Conservation (phyloP, 2,888 invertebrate genomes). For the Sericinus montela region DNA sequence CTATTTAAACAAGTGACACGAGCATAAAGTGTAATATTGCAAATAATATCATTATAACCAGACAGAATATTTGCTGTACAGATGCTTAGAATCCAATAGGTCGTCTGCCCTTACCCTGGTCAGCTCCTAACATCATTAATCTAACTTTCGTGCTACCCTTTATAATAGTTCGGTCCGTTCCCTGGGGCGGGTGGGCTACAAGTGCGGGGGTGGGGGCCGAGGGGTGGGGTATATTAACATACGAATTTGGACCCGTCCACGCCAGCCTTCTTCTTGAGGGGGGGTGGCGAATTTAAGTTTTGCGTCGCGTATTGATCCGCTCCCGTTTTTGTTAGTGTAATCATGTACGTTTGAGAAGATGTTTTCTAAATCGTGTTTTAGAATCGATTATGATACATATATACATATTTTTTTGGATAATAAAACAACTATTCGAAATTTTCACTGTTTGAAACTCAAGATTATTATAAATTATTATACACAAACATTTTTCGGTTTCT, state of each 20-base stretch:
- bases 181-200: slow-evolving; percentile 44
- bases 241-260: slow-evolving; percentile 70
- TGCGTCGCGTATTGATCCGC: slow-evolving; percentile 71
- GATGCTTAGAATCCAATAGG: slow-evolving; percentile 27
- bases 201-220: slow-evolving; percentile 35
- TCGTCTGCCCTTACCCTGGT: slow-evolving; percentile 51
- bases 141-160: slow-evolving; percentile 80
- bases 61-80: neutral
- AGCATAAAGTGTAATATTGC: too few species aligned
- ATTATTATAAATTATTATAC: too few species aligned
- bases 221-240: slow-evolving; percentile 62
- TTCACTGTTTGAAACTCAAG: too few species aligned
- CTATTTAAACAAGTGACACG: too few species aligned
- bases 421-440: too few species aligned
- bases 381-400: too few species aligned
- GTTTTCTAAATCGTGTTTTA: neutral
- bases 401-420: too few species aligned
- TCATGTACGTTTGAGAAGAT: slow-evolving; percentile 23
- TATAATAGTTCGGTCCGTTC: slow-evolving; percentile 77
- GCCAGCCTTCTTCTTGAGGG: slow-evolving; percentile 69
- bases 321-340: slow-evolving; percentile 49
- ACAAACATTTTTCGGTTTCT: too few species aligned
- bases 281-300: slow-evolving; percentile 76
- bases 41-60: too few species aligned
- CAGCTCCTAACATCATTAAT: slow-evolving; percentile 80